Percentiles rank a stretch among this genome's conserved stretches.
Evolutionary conservation across 1,140 invertebrate species (phyloP).

Genomic region (Pseudobourletiella spinata): DNA sequence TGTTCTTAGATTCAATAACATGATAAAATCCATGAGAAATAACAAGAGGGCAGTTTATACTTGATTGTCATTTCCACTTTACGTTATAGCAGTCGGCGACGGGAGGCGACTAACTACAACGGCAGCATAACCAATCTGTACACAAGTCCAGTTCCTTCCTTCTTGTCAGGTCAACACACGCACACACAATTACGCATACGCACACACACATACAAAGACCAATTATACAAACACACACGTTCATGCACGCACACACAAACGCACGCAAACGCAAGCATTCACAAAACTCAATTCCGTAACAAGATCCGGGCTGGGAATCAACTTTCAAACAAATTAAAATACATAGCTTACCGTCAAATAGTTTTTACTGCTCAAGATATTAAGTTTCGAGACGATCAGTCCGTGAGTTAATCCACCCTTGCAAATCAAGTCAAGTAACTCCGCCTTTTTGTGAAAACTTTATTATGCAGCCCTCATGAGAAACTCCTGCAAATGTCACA

Average conservation of each 20-base stretch:
- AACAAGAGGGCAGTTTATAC: slow-evolving; percentile 8
- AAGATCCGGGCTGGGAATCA: background rate
- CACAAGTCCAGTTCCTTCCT: too few relatives aligned
- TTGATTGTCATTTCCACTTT: background rate
- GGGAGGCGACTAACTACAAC: too few relatives aligned
- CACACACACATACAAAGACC: too few relatives aligned
- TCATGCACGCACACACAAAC: too few relatives aligned
- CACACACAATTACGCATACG: too few relatives aligned
- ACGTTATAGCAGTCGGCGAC: too few relatives aligned
- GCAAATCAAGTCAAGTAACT: slow-evolving; percentile 6
- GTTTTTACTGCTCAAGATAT: background rate
- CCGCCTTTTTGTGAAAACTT: background rate
- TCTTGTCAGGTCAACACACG: too few relatives aligned
- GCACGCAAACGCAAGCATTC: too few relatives aligned
- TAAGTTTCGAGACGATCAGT: too few relatives aligned
- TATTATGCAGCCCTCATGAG: background rate
- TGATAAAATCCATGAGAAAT: slow-evolving; percentile 8
- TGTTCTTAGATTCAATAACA: slow-evolving; percentile 2
- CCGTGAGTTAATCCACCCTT: background rate
- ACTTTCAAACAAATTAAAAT: slow-evolving; percentile 7
- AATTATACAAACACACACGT: too few relatives aligned
- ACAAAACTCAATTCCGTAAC: background rate
- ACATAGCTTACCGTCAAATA: background rate
- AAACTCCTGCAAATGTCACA: background rate
- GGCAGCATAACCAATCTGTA: too few relatives aligned